Evolutionary conservation across 30 jellyfish, hydroid and myxozoan species (phyloP).

Genomic region (Hydractinia symbiolongicarpus): DNA sequence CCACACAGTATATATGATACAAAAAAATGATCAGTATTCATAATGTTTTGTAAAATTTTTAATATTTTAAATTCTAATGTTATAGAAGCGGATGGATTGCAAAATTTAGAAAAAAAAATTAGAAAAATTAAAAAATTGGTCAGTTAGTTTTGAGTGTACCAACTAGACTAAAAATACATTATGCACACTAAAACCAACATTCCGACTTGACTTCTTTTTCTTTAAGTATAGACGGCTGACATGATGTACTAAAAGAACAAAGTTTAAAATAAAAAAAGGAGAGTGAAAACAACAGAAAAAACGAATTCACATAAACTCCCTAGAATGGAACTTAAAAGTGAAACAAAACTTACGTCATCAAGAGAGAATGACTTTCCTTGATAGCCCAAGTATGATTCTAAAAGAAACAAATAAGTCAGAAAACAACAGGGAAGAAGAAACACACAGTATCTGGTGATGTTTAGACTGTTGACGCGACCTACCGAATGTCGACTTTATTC

Average conservation of each 20-base stretch:
- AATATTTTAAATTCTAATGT: too few relatives aligned
- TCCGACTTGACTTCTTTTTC: too few relatives aligned
- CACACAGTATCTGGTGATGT: background rate
- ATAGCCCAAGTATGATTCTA: slow-evolving; percentile 79
- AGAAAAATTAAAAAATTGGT: too few relatives aligned
- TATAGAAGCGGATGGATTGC: too few relatives aligned
- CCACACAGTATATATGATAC: too few relatives aligned
- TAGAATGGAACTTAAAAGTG: background rate
- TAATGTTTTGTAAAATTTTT: too few relatives aligned
- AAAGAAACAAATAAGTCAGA: slow-evolving; percentile 9
- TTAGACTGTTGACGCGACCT: background rate
- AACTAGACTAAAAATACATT: too few relatives aligned
- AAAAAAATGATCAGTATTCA: too few relatives aligned
- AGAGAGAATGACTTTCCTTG: slow-evolving; percentile 85
- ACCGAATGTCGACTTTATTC: slow-evolving; percentile 37
- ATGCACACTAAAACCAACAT: too few relatives aligned
- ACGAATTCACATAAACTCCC: background rate
- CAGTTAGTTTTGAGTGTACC: too few relatives aligned
- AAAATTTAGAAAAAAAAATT: too few relatives aligned
- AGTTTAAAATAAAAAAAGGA: background rate
- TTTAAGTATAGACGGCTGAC: slow-evolving; percentile 88
- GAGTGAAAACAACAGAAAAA: background rate
- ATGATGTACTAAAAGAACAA: slow-evolving; percentile 73
- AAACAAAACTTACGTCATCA: slow-evolving; percentile 74
- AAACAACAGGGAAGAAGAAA: background rate